These are phyloP conservation scores for Hormaphis cornu DNA, from an alignment of 1,140 invertebrate genomes.

Conservation along the genomic window DNA sequence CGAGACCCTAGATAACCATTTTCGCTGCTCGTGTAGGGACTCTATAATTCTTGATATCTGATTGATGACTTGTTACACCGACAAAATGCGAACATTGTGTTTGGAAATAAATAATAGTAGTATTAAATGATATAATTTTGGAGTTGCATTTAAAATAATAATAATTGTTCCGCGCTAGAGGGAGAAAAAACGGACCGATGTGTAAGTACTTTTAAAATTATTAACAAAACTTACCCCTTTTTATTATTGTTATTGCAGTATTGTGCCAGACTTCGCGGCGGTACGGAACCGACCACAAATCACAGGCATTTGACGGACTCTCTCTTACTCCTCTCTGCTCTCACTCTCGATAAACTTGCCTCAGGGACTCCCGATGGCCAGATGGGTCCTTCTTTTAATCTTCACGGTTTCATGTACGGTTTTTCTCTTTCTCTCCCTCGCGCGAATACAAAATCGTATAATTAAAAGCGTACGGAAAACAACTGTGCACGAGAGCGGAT, in stretches of 20 bases:
- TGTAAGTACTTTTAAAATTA: neutral
- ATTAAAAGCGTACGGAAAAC: constrained; percentile 20
- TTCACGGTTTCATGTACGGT: neutral
- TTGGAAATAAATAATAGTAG: too few relatives aligned
- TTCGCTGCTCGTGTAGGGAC: too few relatives aligned
- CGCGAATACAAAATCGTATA: neutral
- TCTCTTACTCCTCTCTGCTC: neutral
- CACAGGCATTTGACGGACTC: constrained; percentile 13
- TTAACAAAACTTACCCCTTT: constrained; percentile 21
- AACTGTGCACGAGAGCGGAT: neutral
- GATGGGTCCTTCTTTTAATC: constrained; percentile 31
- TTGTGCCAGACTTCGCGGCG: neutral
- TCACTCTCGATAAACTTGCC: constrained; percentile 1
- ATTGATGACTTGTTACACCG: too few relatives aligned
- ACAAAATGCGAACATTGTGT: too few relatives aligned
- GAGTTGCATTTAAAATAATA: too few relatives aligned
- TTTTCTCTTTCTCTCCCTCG: neutral
- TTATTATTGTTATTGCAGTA: constrained; percentile 1
- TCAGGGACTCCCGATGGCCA: constrained; percentile 1
- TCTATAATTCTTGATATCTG: too few relatives aligned
- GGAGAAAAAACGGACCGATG: neutral
- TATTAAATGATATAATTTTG: too few relatives aligned
- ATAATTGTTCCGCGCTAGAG: too few relatives aligned
- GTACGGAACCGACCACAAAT: constrained; percentile 24
- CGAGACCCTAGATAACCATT: too few relatives aligned